These are phyloP conservation scores for Serripes groenlandicus DNA, from an alignment of 2,888 invertebrate genomes.

Conservation along the genomic window DNA sequence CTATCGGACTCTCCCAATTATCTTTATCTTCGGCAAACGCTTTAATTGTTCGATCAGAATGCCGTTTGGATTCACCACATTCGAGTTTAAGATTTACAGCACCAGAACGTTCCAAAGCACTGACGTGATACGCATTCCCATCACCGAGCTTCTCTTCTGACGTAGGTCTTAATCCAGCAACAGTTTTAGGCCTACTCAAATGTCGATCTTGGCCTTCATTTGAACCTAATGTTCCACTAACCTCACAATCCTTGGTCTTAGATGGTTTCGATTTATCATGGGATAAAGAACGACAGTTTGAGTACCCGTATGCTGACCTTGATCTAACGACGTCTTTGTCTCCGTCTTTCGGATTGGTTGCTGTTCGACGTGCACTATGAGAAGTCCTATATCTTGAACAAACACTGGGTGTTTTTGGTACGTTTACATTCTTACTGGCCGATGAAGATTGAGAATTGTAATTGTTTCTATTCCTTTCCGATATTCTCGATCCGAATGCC, in stretches of 20 bases:
- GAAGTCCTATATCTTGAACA: neutral
- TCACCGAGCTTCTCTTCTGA: neutral
- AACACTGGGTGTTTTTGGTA: neutral
- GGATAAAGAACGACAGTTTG: neutral
- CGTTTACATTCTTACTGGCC: neutral
- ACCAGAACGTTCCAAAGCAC: no score
- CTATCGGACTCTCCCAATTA: neutral
- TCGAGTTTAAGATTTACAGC: no score
- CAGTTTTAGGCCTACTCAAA: neutral
- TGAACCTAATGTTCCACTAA: no score
- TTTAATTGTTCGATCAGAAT: neutral
- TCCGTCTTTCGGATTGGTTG: neutral
- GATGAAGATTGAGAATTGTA: no score
- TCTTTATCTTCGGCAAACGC: neutral
- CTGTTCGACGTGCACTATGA: neutral
- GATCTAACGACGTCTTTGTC: neutral
- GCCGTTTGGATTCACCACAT: neutral
- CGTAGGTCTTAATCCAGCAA: neutral
- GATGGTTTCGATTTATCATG: neutral
- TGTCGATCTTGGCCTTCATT: neutral
- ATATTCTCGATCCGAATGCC: constrained; percentile 1
- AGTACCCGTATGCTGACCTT: neutral
- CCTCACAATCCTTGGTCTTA: neutral
- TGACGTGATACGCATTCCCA: neutral
- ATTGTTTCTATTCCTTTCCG: neutral